Evolutionary conservation across 2,113 vertebrate species (phyloP).

Genomic region (Gambusia affinis): DNA sequence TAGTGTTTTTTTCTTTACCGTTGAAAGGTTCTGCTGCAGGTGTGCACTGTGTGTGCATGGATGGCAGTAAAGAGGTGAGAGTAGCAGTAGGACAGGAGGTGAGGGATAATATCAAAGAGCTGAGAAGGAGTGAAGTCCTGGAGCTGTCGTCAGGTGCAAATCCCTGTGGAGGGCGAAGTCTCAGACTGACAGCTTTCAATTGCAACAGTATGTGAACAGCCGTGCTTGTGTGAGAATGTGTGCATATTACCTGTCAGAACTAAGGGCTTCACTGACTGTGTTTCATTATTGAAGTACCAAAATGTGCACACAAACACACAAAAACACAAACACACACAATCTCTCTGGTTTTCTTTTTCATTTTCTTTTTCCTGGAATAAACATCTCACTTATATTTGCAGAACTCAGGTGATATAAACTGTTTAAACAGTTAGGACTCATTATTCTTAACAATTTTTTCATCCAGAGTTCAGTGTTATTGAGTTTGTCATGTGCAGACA

Average conservation of each 20-base stretch:
- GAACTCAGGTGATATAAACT: slow-evolving; percentile 26
- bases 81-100: slow-evolving; percentile 35
- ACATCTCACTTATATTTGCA: slow-evolving; percentile 26
- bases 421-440: slow-evolving; percentile 5
- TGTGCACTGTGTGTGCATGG: neutral
- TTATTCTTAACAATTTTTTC: too few relatives aligned
- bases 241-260: slow-evolving; percentile 48
- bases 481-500: neutral
- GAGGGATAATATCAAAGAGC: slow-evolving; percentile 53
- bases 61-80: neutral
- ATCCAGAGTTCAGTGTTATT: neutral
- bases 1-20: slow-evolving; percentile 19
- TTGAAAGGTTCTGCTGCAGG: slow-evolving; percentile 15
- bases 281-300: slow-evolving; percentile 54
- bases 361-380: slow-evolving; percentile 19
- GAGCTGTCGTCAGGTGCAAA: slow-evolving; percentile 53
- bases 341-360: neutral
- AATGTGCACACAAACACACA: slow-evolving; percentile 20
- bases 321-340: slow-evolving; percentile 15
- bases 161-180: slow-evolving; percentile 58
- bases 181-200: slow-evolving; percentile 69
- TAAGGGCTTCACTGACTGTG: slow-evolving; percentile 54
- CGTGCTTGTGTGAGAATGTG: slow-evolving; percentile 13
- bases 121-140: slow-evolving; percentile 52
- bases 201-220: slow-evolving; percentile 45